Base-by-base conservation (phyloP, 2,797 vertebrate species). In the Labroides dimidiatus region DNA sequence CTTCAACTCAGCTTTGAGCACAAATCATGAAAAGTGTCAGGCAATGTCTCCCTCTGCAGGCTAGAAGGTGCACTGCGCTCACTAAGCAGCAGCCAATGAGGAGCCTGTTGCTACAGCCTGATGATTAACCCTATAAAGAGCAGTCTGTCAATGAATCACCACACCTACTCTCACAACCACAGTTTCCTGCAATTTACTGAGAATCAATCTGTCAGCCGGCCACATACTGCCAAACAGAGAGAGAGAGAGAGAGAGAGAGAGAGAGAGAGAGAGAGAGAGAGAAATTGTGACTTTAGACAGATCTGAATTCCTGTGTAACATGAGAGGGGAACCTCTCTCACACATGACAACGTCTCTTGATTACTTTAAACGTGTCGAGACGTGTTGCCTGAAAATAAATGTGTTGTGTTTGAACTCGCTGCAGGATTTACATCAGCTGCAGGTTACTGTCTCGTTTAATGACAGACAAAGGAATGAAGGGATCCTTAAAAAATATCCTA, bases 31-130 rank as follows among this genome's bases (percentile, higher is more conserved):
- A 20, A 72, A 73, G 16, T 11, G 56, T 20, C 50, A 69, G 79
- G 65, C 82, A 84, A 86, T 84, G 87, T 83, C 92, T 69, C 93
- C 91, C 60, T 87, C 93, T 92, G 77, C 81, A 84, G 93, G 89
- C 7, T 0, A 55, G 10, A 82, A 52, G 52, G 39, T 4, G 76
- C 39, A 86, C 4, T 71, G 61, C 88, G 78, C 42, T 59, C 77
- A 84, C 84, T 74, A 52, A 76, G 68, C 50, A 50, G 19, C 74
- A 82, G 69, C 87, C 88, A 90, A 90, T 83, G 70, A 78, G 75
- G 74, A 78, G 74, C 57, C 86, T 85, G 86, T 87, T 91, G 85
- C 85, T 90, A 89, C 71, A 81, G 72, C 39, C 47, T 55, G 70
- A 71, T 69, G 62, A 77, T 91, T 89, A 82, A 88, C 84, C 81